Evolutionary conservation across 2,797 vertebrate genomes (phyloP).

Genomic region (Smutsia gigantea): DNA sequence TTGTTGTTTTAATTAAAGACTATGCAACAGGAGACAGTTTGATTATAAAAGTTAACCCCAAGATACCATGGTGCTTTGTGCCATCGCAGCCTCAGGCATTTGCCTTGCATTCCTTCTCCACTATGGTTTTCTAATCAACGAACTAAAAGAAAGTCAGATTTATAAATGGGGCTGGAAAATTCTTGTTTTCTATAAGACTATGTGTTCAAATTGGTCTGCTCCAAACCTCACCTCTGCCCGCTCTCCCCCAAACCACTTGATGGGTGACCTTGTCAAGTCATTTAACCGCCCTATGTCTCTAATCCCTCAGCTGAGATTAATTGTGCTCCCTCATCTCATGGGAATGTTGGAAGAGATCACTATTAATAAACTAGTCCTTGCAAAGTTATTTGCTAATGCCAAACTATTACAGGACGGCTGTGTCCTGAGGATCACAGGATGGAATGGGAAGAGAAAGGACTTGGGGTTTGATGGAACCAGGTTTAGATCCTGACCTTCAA

Average conservation of each 20-base stretch:
- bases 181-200: not conserved
- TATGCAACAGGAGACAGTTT: not conserved
- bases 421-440: not conserved
- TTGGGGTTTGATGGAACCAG: not conserved
- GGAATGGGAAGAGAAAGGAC: not conserved
- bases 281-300: slow-evolving; percentile 50
- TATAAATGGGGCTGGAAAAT: not conserved
- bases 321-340: slow-evolving; percentile 13
- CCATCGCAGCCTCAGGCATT: not conserved
- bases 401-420: not conserved
- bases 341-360: slow-evolving; percentile 46
- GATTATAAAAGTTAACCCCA: not conserved
- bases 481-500: not conserved
- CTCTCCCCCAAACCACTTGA: slow-evolving; percentile 7
- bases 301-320: slow-evolving; percentile 54
- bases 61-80: not conserved
- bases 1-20: slow-evolving; percentile 33
- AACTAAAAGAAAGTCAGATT: not conserved
- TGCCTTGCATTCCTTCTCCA: not conserved
- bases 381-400: slow-evolving; percentile 48
- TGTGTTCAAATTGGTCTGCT: not conserved
- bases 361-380: slow-evolving; percentile 48
- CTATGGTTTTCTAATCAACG: not conserved
- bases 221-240: not conserved
- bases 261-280: not conserved